Conservation (phyloP, 2,797 vertebrate genomes). For the Macrochelys suwanniensis region DNA sequence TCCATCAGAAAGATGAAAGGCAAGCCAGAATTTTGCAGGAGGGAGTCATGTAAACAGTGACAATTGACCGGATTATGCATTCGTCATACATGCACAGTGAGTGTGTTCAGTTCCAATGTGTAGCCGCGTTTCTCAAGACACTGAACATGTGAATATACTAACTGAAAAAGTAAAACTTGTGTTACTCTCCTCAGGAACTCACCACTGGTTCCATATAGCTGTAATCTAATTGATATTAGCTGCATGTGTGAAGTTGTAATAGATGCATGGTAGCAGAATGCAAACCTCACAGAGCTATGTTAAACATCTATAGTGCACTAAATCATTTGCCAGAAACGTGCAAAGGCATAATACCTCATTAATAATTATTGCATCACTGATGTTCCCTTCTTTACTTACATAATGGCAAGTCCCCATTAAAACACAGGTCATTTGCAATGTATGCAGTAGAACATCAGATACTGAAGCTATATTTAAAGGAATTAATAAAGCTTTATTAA, state of each 20-base stretch:
- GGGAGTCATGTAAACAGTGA: not conserved
- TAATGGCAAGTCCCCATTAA: slow-evolving; percentile 9
- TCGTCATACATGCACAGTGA: not conserved
- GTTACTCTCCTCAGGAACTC: not conserved
- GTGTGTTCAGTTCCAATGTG: not conserved
- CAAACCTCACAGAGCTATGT: slow-evolving; percentile 51
- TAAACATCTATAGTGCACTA: slow-evolving; percentile 58
- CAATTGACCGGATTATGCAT: not conserved
- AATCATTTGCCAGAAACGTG: slow-evolving; percentile 69
- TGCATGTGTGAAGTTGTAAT: slow-evolving; percentile 34
- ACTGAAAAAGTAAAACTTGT: not conserved
- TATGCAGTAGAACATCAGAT: not conserved
- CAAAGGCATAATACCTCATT: slow-evolving; percentile 70
- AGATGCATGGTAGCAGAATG: slow-evolving; percentile 21
- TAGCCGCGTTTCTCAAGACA: not conserved
- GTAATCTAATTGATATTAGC: slow-evolving; percentile 60
- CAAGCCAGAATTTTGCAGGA: not conserved
- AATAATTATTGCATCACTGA: slow-evolving; percentile 70
- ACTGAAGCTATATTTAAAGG: slow-evolving; percentile 38
- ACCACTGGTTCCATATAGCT: slow-evolving; percentile 12
- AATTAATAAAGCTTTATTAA: slow-evolving; percentile 52
- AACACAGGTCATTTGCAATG: slow-evolving; percentile 29
- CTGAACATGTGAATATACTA: not conserved
- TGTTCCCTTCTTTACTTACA: slow-evolving; percentile 38
- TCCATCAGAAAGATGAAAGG: not conserved